phyloP scores from a whole-genome alignment of 2,888 invertebrate species.

The Cantharis flavilabris region DNA sequence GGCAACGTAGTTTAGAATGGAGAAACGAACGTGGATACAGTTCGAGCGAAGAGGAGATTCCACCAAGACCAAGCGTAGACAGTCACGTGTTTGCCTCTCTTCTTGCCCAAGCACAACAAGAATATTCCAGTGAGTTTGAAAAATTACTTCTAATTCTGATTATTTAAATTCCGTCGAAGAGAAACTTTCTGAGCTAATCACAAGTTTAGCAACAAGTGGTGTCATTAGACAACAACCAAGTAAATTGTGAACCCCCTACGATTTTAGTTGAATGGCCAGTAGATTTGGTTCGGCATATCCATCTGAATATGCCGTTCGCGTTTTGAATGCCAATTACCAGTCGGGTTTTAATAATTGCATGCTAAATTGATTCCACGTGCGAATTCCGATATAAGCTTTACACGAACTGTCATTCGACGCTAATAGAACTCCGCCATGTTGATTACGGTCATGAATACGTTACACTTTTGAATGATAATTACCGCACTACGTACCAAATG shows the following conservation, averaged over 20 bases:
- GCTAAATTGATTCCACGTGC: conserved; percentile 37
- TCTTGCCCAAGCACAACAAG: conserved; percentile 63
- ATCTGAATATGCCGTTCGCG: conserved; percentile 24
- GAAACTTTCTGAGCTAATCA: conserved; percentile 2
- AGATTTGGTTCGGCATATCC: conserved; percentile 33
- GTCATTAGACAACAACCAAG: conserved; percentile 41
- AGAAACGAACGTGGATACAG: conserved; percentile 60
- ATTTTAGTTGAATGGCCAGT: conserved; percentile 35
- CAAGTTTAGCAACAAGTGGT: conserved; percentile 40
- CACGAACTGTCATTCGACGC: conserved; percentile 30
- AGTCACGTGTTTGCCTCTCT: conserved; percentile 63
- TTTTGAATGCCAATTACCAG: conserved; percentile 35
- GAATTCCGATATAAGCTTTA: conserved; percentile 34
- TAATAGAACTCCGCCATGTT: conserved; percentile 31
- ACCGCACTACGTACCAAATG: conserved; percentile 13
- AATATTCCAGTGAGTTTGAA: conserved; percentile 60
- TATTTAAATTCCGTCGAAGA: not conserved
- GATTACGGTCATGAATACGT: conserved; percentile 35
- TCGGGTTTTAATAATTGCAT: conserved; percentile 31
- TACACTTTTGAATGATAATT: conserved; percentile 30
- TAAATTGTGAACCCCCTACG: conserved; percentile 36
- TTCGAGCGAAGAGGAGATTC: conserved; percentile 61
- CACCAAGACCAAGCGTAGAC: conserved; percentile 54
- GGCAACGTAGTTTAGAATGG: conserved; percentile 64
- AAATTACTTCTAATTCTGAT: not conserved